A percentile compares a stretch with the other conserved stretches of the same genome.
phyloP scores from a whole-genome alignment of 2,113 vertebrate species.

The Syrrhaptes paradoxus region DNA sequence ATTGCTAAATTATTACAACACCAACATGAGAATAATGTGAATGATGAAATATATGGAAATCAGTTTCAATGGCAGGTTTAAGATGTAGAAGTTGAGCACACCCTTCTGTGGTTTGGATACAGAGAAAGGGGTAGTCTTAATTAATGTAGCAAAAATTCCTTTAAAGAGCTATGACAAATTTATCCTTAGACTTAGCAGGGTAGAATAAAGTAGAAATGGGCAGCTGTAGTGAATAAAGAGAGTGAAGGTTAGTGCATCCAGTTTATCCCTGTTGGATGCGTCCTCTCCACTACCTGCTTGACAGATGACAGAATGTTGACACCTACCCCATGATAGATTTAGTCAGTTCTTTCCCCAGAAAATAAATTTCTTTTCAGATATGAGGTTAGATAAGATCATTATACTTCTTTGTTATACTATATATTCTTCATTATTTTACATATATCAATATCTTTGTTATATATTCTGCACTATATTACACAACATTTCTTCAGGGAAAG shows the following conservation, averaged over 20 bases:
- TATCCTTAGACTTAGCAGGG: neutral
- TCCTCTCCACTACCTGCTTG: neutral
- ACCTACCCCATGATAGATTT: neutral
- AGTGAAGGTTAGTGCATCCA: neutral
- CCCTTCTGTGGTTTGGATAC: neutral
- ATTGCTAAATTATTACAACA: neutral
- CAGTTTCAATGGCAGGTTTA: neutral
- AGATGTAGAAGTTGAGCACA: neutral
- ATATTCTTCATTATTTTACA: neutral
- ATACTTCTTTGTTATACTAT: neutral
- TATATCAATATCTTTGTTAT: neutral
- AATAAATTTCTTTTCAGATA: neutral
- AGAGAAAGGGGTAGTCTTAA: neutral
- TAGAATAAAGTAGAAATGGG: neutral
- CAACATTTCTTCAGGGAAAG: neutral
- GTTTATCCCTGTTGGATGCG: neutral
- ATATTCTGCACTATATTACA: neutral
- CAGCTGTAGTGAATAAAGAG: neutral
- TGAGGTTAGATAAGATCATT: neutral
- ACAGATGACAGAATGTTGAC: neutral
- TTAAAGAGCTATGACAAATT: neutral
- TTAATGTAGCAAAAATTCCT: neutral
- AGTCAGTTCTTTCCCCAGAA: neutral
- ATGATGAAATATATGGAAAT: constrained; percentile 8
- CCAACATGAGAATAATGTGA: neutral